A percentile compares a stretch with the other conserved stretches of the same genome.
phyloP scores from a whole-genome alignment of 2,888 invertebrate species.

The Dione vanillae region DNA sequence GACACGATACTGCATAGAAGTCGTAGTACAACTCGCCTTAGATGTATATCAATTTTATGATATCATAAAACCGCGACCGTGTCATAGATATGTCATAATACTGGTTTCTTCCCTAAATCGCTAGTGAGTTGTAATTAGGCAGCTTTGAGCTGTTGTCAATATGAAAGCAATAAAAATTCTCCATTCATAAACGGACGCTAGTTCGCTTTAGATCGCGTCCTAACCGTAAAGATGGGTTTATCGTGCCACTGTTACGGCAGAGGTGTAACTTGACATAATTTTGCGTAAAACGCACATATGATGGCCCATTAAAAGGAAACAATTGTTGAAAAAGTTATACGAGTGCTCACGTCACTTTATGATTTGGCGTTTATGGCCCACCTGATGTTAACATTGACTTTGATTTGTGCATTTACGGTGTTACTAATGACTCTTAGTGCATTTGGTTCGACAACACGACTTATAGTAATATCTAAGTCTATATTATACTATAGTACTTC shows the following conservation, averaged over 20 bases:
- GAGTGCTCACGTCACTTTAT: conserved; percentile 82
- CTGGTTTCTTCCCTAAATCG: conserved; percentile 78
- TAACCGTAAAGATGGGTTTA: conserved; percentile 82
- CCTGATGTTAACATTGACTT: conserved; percentile 83
- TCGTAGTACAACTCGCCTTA: conserved; percentile 54
- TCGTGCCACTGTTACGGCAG: conserved; percentile 78
- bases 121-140: conserved; percentile 77
- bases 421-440: conserved; percentile 49
- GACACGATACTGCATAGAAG: conserved; percentile 48
- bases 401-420: conserved; percentile 81
- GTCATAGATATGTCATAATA: conserved; percentile 76
- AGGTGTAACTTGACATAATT: conserved; percentile 84
- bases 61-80: conserved; percentile 74
- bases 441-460: conserved; percentile 14
- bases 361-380: conserved; percentile 81
- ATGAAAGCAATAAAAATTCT: conserved; percentile 79
- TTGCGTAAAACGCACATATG: conserved; percentile 83
- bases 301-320: conserved; percentile 84
- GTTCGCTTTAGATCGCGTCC: conserved; percentile 78
- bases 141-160: conserved; percentile 77
- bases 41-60: conserved; percentile 81
- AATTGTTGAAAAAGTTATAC: conserved; percentile 84
- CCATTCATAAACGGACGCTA: conserved; percentile 79
- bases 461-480: conserved; percentile 5
- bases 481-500: not conserved